Base-by-base conservation (phyloP, 2,888 invertebrate species). In the Zonitis immaculata region DNA sequence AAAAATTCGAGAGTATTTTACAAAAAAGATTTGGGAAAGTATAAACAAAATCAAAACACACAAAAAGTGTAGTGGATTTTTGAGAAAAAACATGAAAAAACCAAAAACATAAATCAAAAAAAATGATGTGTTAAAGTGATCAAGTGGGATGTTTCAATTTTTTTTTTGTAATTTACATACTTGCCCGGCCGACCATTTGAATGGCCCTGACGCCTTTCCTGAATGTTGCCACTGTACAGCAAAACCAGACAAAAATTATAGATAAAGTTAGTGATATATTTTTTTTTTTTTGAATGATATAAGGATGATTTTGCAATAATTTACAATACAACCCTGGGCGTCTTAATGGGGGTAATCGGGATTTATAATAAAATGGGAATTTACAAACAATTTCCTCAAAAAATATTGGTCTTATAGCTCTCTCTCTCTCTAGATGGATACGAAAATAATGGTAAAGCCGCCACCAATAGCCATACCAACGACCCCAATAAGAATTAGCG, bases 131-230 rank as follows among this genome's bases (percentile, higher is more conserved):
- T 48, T 26, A 14, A 27, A 42, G 51, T 54, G 58, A 52, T 48
- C 26, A 39, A 47, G 47, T 51, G 52, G 45, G 50, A 42, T 56
- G 50, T 42, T 20, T 44, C 39, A 42, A 32, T 49, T 44, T 55
- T 49, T 30, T 46, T 48, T 48, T 44, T 47, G 35, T 70, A n/a
- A 11, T 71, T 80, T 91, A 94, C 94, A 87, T 94, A 95, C 94
- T 95, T 93, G 94, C 91, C 86, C 94, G 87, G 84, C 95, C 94
- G 81, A 93, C 92, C 88, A 94, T 90, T 86, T 94, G 95, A 82
- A 96, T 93, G 83, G 96, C 96, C 81, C 96, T 91, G 80, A 97
- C 97, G 85, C 97, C 96, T 84, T 97, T 96, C 89, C 96, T 93
- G 91, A 98, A 98, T 81, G 96, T 93, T 78, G 96, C 95, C 93